These are phyloP conservation scores for Megaceryle alcyon DNA, from an alignment of 2,797 vertebrate species.

Conservation along the genomic window DNA sequence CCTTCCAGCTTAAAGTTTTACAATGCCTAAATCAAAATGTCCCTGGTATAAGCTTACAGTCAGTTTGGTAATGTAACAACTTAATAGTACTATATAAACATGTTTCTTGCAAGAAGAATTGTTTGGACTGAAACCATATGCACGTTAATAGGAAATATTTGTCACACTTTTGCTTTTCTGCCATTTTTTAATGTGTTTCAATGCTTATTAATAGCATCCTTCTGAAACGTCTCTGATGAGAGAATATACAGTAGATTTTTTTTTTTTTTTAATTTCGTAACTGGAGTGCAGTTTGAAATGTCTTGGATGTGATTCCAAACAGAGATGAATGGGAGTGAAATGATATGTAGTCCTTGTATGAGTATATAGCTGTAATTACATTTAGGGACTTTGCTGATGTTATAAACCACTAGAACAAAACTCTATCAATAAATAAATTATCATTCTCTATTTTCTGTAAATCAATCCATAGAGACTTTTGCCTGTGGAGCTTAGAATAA, in stretches of 20 bases:
- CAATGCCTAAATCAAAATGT: background rate
- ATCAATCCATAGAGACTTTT: background rate
- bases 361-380: background rate
- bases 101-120: background rate
- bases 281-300: background rate
- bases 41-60: background rate
- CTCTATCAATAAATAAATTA: background rate
- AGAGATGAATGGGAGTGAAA: background rate
- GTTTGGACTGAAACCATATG: constrained; percentile 39
- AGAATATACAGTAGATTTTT: background rate
- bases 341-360: background rate
- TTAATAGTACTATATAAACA: constrained; percentile 10
- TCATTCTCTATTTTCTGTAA: background rate
- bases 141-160: constrained; percentile 40
- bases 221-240: background rate
- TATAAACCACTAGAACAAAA: background rate
- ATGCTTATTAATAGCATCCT: constrained; percentile 20
- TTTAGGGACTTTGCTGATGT: background rate
- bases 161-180: constrained; percentile 29
- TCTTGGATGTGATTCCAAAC: background rate
- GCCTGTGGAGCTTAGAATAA: background rate
- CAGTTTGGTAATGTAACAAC: constrained; percentile 5
- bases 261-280: background rate
- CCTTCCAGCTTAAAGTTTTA: background rate
- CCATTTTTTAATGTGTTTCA: constrained; percentile 32